These are phyloP conservation scores for Cephus spinipes DNA, from an alignment of 2,888 invertebrate genomes.

Conservation along the genomic window DNA sequence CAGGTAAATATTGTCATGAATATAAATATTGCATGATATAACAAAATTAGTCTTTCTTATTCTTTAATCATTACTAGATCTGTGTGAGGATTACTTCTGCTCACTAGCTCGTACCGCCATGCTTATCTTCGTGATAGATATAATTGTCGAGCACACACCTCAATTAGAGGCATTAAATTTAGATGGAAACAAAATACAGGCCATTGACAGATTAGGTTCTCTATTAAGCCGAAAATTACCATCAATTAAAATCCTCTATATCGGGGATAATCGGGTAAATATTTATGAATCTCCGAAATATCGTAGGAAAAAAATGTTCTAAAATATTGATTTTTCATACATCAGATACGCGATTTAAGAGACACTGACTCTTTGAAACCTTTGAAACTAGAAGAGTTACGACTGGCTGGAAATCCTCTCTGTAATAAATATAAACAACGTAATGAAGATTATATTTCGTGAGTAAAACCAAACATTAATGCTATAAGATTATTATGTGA, in stretches of 20 bases:
- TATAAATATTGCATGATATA: not conserved
- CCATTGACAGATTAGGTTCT: conserved; percentile 75
- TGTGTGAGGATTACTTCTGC: conserved; percentile 72
- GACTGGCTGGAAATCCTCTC: conserved; percentile 81
- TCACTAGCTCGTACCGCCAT: conserved; percentile 78
- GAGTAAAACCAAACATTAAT: conserved; percentile 46
- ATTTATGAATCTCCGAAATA: not conserved
- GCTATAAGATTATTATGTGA: conserved; percentile 58
- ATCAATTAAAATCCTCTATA: conserved; percentile 78
- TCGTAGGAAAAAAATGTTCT: not conserved
- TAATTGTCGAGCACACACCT: conserved; percentile 84
- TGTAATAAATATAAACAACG: conserved; percentile 78
- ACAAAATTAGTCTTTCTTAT: not conserved
- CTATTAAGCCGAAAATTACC: conserved; percentile 74
- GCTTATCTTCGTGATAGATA: conserved; percentile 78
- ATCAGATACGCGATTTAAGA: conserved; percentile 73
- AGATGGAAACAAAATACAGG: conserved; percentile 79
- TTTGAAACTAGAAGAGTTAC: conserved; percentile 78
- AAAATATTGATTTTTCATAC: not conserved
- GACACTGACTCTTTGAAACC: conserved; percentile 75
- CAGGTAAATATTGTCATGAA: conserved; percentile 64
- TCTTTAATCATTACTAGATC: conserved; percentile 4
- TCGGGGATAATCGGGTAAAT: conserved; percentile 81
- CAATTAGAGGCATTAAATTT: conserved; percentile 82
- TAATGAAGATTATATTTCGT: conserved; percentile 83